Evolutionary conservation across 2,797 vertebrate genomes (phyloP), one percentile per base, ranked within the genome.

Genomic region (Crocidura indochinensis): DNA sequence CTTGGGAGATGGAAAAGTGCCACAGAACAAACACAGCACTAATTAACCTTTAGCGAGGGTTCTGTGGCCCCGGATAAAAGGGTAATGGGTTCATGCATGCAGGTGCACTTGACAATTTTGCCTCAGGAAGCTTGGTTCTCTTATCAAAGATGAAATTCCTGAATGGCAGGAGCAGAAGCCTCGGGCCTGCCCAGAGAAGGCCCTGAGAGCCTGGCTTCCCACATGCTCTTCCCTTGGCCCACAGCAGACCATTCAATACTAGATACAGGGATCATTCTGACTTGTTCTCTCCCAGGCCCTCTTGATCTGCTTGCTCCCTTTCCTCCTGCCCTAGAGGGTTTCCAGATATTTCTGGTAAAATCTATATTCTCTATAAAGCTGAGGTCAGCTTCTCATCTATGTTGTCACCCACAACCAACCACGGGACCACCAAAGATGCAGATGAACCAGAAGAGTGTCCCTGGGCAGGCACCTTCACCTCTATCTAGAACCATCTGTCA

Each of bases 11-110:
- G 64, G 77, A 77, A 95, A 94, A 77, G 72, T 17, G 67, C 51
- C 67, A 19, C 44, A 74, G 24, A 62, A 83, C 72, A 69, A 65
- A 96, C 85, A 51, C 15, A 62, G 87, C 78, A 84, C 76, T 92
- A 85, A 96, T 96, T 94, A 96, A 96, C 92, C 91, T 95, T 94
- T 71, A 49, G 65, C 22, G 51, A 38, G 15, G 31, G 84, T 88
- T 90, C 92, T 67, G 53, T 62, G 84, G 88, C 71, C 68, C 60
- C 47, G 1, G 0, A 51, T 68, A 83, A 93, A 90, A 93, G 76
- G 84, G 47, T 71, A 97, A 93, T 83, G 69, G 72, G 82, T 96
- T 94, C 84, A 87, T 10, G 3, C 1, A 26, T 75, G 74, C 74
- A 2, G 4, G 64, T 47, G 26, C 51, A 71, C 90, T 91, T 56